Conservation (phyloP, 2,888 invertebrate genomes). For the Aporophyla lueneburgensis region DNA sequence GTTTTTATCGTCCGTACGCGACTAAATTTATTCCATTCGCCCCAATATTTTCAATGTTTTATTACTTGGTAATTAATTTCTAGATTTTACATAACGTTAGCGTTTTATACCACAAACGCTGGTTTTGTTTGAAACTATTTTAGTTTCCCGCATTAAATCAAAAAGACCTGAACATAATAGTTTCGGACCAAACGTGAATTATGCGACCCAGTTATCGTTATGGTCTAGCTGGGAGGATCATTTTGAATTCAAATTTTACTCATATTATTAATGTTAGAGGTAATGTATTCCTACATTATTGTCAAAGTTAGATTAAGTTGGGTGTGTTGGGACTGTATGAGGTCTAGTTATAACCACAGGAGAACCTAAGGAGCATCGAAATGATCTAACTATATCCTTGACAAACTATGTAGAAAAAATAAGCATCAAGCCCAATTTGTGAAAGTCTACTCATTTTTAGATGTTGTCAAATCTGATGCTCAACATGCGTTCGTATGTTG, state of each 20-base stretch:
- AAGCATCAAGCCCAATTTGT: neutral
- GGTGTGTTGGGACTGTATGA: conserved; percentile 3
- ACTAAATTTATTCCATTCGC: conserved; percentile 48
- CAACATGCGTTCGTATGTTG: neutral
- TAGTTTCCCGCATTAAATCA: conserved; percentile 40
- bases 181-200: conserved; percentile 48
- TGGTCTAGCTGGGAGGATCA: conserved; percentile 28
- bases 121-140: conserved; percentile 34
- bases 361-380: neutral
- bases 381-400: neutral
- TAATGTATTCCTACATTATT: conserved; percentile 46
- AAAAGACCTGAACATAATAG: conserved; percentile 41
- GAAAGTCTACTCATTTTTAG: neutral
- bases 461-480: neutral
- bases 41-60: conserved; percentile 54
- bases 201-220: conserved; percentile 45
- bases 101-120: conserved; percentile 4
- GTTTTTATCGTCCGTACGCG: conserved; percentile 51
- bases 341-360: conserved; percentile 10
- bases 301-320: conserved; percentile 51
- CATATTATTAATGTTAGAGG: conserved; percentile 46
- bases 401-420: neutral
- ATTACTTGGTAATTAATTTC: conserved; percentile 52
- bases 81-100: conserved; percentile 28
- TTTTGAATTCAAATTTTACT: conserved; percentile 57